Evolutionary conservation across 2,113 vertebrate genomes (phyloP), one percentile per base, ranked within the genome.

Genomic region (Ciconia maguari): DNA sequence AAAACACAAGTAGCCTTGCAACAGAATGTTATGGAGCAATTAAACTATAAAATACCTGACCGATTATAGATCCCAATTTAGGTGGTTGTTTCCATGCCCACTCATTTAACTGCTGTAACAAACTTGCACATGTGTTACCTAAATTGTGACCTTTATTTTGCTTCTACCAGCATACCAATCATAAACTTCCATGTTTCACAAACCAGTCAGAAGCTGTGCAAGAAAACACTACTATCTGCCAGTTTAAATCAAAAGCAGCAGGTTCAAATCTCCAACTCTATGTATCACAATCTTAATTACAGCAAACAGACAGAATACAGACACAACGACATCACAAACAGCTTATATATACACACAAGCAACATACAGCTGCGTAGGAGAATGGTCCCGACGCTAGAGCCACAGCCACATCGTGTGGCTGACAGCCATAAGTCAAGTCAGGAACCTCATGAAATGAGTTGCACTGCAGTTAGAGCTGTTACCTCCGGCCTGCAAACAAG

Each of bases 291-390:
- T 4, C 26, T 81, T 42, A 86, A 61, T 44, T 61, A 89, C 6
- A 81, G 17, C 9, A 66, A 57, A 48, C 19, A 94, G 36, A 60
- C 12, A 74, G 30, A 87, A 85, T 0, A 2, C 60, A 91, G 52
- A 38, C n/a, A 71, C n/a, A 70, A 46, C 26, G 36, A 2, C 5
- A 51, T 5, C 68, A 49, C 22, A 29, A 57, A 64, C 18, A 41
- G 48, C 8, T 61, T 68, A 19, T 24, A 10, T 4, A 68, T 2
- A 10, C 46, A 57, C 9, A n/a, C 5, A 58, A 49, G 34, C 2
- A 57, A 48, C 4, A 13, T 0, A 20, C 10, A 89, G 27, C 42
- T 44, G 30, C 0, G 0, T 8, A 49, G 11, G 18, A 87, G 34
- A 78, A 36, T 2, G 16, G 24, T 78, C 44, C 34, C 16, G 4